Conservation (phyloP, 1,140 invertebrate genomes). For the Diorhabda carinulata region DNA sequence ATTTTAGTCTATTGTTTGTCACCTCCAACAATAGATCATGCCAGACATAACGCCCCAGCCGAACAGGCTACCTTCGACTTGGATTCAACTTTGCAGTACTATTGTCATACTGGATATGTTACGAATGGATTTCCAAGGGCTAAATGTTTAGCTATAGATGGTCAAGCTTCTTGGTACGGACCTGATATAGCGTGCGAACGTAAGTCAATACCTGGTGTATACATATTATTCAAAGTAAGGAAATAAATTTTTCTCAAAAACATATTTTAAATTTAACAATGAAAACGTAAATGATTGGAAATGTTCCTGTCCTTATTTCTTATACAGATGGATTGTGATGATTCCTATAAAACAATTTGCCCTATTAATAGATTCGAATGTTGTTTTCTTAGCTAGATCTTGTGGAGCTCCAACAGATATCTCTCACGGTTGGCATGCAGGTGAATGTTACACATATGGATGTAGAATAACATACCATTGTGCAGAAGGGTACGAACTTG, state of each 20-base stretch:
- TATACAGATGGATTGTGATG: no score
- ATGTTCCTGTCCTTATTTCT: neutral
- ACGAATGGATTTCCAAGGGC: constrained; percentile 79
- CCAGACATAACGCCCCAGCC: constrained; percentile 76
- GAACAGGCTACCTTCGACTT: constrained; percentile 81
- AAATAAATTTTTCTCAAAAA: no score
- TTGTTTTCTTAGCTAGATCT: constrained; percentile 61
- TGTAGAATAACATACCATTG: constrained; percentile 91
- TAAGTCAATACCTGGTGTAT: constrained; percentile 51
- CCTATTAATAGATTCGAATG: neutral
- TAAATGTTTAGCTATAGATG: constrained; percentile 87
- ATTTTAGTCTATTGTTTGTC: constrained; percentile 77
- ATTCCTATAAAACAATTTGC: no score
- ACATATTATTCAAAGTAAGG: no score
- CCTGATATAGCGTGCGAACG: constrained; percentile 93
- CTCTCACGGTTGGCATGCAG: constrained; percentile 85
- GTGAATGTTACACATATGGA: constrained; percentile 87
- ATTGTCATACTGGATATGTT: constrained; percentile 84
- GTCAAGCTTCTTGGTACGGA: constrained; percentile 74
- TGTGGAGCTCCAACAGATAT: constrained; percentile 86
- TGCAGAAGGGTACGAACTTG: constrained; percentile 85
- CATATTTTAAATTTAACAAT: no score
- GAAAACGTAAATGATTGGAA: neutral
- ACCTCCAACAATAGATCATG: constrained; percentile 83
- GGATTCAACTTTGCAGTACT: constrained; percentile 83